These are phyloP conservation scores for Cossypha polioptera DNA, from an alignment of 2,797 vertebrate species.

Conservation along the genomic window DNA sequence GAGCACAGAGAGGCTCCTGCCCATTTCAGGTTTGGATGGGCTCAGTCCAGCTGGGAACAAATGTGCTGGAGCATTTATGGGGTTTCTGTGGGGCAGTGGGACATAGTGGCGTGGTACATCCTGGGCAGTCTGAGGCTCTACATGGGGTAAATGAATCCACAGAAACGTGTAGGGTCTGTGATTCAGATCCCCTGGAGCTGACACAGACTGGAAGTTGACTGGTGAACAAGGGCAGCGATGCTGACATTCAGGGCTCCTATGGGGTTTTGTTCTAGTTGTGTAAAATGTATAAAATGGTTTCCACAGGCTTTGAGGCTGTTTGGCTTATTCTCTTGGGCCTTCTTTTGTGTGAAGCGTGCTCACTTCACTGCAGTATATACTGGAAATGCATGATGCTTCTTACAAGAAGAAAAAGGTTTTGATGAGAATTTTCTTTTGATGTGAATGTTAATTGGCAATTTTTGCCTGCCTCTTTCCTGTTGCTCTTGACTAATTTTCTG, in stretches of 20 bases:
- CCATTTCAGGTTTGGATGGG: neutral
- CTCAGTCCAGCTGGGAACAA: neutral
- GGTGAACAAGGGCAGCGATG: neutral
- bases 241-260: neutral
- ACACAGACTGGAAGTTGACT: neutral
- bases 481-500: neutral
- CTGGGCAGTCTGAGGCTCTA: neutral
- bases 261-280: neutral
- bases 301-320: neutral
- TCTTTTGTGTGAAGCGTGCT: neutral
- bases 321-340: neutral
- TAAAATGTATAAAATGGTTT: neutral
- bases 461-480: neutral
- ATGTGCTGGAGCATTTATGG: neutral
- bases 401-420: neutral
- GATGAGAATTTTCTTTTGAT: slow-evolving; percentile 17
- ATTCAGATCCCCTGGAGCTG: neutral
- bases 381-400: neutral
- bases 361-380: neutral
- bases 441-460: slow-evolving; percentile 1
- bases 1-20: rapidly evolving
- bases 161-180: rapidly evolving
- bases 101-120: rapidly evolving
- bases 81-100: neutral
- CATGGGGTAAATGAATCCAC: neutral